phyloP scores from a whole-genome alignment of 2,113 vertebrate genomes.

The Pitta sordida region DNA sequence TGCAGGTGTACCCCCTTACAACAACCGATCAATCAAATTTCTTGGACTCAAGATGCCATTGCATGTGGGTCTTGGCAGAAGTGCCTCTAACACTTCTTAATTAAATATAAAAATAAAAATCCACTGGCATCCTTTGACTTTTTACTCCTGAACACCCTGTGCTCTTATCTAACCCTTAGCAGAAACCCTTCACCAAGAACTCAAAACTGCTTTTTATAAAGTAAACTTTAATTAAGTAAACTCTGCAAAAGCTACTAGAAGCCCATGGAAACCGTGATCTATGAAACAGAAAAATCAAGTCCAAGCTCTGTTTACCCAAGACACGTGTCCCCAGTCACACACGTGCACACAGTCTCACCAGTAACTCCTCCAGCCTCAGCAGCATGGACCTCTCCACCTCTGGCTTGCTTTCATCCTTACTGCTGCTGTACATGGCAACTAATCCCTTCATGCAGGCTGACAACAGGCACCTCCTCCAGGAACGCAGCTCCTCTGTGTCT shows the following conservation, averaged over 20 bases:
- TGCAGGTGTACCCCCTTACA: background rate
- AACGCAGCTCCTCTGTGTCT: constrained; percentile 51
- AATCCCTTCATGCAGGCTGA: constrained; percentile 79
- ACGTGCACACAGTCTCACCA: constrained; percentile 60
- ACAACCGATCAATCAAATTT: background rate
- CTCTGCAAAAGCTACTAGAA: background rate
- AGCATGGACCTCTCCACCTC: constrained; percentile 77
- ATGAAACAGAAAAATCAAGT: background rate
- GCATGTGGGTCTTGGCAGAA: background rate
- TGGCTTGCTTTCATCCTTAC: constrained; percentile 39
- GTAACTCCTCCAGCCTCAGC: constrained; percentile 70
- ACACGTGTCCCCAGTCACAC: background rate
- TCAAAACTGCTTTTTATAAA: background rate
- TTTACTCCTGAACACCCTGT: background rate
- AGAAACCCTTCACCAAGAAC: background rate
- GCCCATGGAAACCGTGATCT: background rate
- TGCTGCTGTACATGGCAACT: constrained; percentile 60
- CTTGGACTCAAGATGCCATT: background rate
- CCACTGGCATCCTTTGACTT: background rate
- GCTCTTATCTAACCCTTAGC: background rate
- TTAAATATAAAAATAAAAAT: background rate
- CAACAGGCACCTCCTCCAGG: constrained; percentile 80
- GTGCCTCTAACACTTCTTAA: background rate
- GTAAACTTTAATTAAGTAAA: background rate
- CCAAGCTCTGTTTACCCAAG: background rate